These are phyloP conservation scores for Drosophila yakuba DNA, from an alignment of 1,140 invertebrate species.

Conservation along the genomic window DNA sequence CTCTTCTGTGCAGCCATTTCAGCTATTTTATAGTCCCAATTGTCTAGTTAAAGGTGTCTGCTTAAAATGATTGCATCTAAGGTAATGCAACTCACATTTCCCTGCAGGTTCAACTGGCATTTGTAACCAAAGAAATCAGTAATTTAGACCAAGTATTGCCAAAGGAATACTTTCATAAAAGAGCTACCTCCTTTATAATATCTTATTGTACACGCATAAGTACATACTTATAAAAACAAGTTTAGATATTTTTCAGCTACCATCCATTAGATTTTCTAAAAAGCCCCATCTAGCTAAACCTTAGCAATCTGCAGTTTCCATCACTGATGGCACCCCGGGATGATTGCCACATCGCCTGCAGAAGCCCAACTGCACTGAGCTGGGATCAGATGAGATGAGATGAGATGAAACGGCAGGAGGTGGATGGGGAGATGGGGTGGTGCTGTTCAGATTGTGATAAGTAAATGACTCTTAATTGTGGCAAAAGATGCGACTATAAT, in stretches of 20 bases:
- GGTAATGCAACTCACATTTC: too few relatives aligned
- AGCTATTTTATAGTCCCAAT: neutral
- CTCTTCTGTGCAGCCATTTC: constrained; percentile 7
- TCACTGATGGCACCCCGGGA: constrained; percentile 13
- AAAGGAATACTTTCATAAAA: too few relatives aligned
- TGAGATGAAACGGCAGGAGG: neutral
- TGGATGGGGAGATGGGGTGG: neutral
- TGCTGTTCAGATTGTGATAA: constrained; percentile 59
- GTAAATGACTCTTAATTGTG: constrained; percentile 67
- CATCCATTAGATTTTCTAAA: neutral
- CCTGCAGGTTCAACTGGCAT: neutral
- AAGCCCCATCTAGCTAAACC: neutral
- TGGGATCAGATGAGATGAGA: constrained; percentile 28
- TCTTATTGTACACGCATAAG: too few relatives aligned
- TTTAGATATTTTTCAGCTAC: neutral
- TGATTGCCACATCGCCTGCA: constrained; percentile 19
- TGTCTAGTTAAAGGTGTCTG: neutral
- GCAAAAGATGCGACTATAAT: constrained; percentile 30
- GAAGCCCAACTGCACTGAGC: constrained; percentile 21
- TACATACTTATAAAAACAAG: too few relatives aligned
- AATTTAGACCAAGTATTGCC: too few relatives aligned
- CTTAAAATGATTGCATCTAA: neutral
- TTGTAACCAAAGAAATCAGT: too few relatives aligned
- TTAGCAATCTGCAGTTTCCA: neutral
- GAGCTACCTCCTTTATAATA: too few relatives aligned